Base-by-base conservation (phyloP, 1,140 invertebrate genomes). In the Drosophila orosa region DNA sequence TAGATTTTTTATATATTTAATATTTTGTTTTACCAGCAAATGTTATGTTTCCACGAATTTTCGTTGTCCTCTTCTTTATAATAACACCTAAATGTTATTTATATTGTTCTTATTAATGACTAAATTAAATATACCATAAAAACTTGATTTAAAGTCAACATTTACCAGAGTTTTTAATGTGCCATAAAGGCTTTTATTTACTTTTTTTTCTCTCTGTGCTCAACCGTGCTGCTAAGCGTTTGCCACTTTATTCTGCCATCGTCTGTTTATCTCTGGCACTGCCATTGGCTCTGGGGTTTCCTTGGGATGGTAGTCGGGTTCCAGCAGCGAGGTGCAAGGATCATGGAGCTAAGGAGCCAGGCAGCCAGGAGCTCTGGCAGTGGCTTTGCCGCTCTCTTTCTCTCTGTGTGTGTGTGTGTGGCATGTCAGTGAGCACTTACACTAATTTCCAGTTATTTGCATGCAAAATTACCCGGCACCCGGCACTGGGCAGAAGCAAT, bases 401-500 rank as follows among this genome's bases (percentile, higher is more conserved):
- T 66, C 35, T 71, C 39, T 73, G 63, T 76, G 76, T 47, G 8
- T 47, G 13, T 25, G 61, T 78, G 62, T 76, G 73, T 89, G 73
- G 84, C 84, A 84, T 89, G 84, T 89, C 84, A 80, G 73, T 89
- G 77, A 89, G 84, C 84, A 89, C 84, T 89, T 84, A 89, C 74
- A 89, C 84, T 89, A 89, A 89, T 89, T 89, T 89, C 74, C 77
- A 84, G 84, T 84, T 89, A 89, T 89, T 89, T 89, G 84, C 84
- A 87, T 89, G 84, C 84, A 80, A 89, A 84, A 89, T 89, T 89
- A 80, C 61, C 76, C 60, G 82, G 56, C 58, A 77, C 63, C 55
- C n/a, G 52, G 19, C 42, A 22, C n/a, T 44, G 42, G 47, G 74
- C 48, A 55, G 22, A 37, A 58, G 33, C 66, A 55, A 40, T 40